phyloP scores from a whole-genome alignment of 1,140 invertebrate species.

The Cataglyphis hispanica region DNA sequence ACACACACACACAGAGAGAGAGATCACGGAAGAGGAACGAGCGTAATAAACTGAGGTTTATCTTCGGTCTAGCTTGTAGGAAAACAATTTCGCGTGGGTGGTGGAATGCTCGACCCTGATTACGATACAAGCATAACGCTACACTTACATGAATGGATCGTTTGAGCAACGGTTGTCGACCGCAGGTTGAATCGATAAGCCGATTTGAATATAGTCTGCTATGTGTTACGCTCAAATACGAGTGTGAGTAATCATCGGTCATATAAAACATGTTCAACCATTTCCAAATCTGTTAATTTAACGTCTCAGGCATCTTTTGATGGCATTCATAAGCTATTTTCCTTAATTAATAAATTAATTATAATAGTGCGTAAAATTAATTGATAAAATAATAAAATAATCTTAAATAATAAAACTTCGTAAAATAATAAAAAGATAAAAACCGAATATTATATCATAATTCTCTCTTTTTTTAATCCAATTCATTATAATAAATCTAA shows the following conservation, averaged over 20 bases:
- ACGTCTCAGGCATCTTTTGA: slow-evolving; percentile 13
- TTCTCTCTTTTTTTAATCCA: neutral
- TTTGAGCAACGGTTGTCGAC: slow-evolving; percentile 67
- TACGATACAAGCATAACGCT: slow-evolving; percentile 69
- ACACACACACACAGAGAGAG: neutral
- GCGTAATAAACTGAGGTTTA: slow-evolving; percentile 63
- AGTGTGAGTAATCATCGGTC: slow-evolving; percentile 15
- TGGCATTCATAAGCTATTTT: neutral
- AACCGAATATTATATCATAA: neutral
- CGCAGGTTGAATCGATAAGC: slow-evolving; percentile 71
- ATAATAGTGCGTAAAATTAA: neutral
- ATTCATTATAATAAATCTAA: neutral
- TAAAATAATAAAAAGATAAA: neutral
- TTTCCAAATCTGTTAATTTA: slow-evolving; percentile 71
- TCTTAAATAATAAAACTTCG: neutral
- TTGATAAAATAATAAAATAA: neutral
- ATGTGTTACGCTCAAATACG: slow-evolving; percentile 48
- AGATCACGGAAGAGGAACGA: slow-evolving; percentile 25
- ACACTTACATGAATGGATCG: slow-evolving; percentile 73
- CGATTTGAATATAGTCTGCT: slow-evolving; percentile 69
- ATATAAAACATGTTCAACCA: slow-evolving; percentile 29
- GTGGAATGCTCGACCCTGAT: slow-evolving; percentile 70
- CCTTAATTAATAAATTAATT: neutral
- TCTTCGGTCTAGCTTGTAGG: slow-evolving; percentile 58
- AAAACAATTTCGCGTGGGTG: slow-evolving; percentile 68